Conservation (phyloP, 2,113 vertebrate genomes). For the Hemicordylus capensis region DNA sequence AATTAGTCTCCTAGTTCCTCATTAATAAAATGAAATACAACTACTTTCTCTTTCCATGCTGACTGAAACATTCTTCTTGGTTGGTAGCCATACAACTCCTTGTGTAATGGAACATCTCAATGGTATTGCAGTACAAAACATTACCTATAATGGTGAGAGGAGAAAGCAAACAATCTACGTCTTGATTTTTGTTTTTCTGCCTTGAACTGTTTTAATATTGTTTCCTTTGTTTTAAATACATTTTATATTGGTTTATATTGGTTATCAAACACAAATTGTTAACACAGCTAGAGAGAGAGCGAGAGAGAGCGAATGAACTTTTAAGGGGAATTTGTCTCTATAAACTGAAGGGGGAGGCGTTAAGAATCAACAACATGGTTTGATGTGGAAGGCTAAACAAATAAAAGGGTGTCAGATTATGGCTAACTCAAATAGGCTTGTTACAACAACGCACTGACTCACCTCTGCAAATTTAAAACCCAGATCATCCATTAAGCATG, state of each 20-base stretch:
- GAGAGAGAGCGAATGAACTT: no score
- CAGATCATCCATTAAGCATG: rapidly evolving
- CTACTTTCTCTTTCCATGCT: not conserved
- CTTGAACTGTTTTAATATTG: not conserved
- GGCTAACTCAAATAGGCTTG: no score
- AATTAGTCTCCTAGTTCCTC: not conserved
- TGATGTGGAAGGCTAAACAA: not conserved
- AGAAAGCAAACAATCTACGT: not conserved
- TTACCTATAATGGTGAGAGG: not conserved
- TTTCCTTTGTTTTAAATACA: not conserved
- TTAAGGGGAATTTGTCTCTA: no score
- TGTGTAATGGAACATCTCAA: not conserved
- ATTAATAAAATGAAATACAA: rapidly evolving
- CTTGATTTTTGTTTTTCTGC: not conserved
- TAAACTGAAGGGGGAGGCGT: not conserved
- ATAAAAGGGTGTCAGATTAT: not conserved
- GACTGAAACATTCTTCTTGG: not conserved
- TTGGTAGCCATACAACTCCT: not conserved
- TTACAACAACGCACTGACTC: not conserved
- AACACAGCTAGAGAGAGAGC: no score
- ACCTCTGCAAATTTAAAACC: not conserved
- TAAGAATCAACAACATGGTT: not conserved
- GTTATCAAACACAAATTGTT: no score
- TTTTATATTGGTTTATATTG: no score
- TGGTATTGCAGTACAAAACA: not conserved